Percentiles rank a stretch among this genome's conserved stretches.
Conservation (phyloP, 2,888 invertebrate species). For the Sphaerophoria taeniata region DNA sequence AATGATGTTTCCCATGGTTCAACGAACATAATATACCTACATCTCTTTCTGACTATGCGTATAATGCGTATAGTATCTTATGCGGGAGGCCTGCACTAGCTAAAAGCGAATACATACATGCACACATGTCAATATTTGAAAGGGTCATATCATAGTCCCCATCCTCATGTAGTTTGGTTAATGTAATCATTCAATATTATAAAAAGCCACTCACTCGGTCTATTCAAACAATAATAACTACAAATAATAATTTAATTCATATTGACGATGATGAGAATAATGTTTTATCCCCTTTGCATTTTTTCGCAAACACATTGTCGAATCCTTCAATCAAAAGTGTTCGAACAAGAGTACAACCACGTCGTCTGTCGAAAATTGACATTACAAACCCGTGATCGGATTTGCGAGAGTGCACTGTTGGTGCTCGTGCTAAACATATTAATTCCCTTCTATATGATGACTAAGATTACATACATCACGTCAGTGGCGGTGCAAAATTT, state of each 20-base stretch:
- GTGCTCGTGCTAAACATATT: no score
- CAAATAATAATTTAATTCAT: constrained; percentile 58
- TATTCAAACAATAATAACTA: constrained; percentile 45
- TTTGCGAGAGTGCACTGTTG: no score
- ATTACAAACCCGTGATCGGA: no score
- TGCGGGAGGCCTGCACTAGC: constrained; percentile 68
- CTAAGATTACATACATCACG: no score
- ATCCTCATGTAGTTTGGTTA: constrained; percentile 21
- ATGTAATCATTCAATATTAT: constrained; percentile 74
- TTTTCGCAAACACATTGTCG: constrained; percentile 57
- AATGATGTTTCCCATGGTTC: constrained; percentile 64
- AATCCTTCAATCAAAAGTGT: constrained; percentile 42
- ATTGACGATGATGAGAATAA: constrained; percentile 40
- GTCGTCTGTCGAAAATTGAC: not conserved
- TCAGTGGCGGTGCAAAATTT: no score
- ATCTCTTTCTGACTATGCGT: constrained; percentile 34
- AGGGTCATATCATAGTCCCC: constrained; percentile 61
- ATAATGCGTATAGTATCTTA: constrained; percentile 57
- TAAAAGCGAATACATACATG: constrained; percentile 2
- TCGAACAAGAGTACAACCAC: not conserved
- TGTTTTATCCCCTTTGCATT: constrained; percentile 26
- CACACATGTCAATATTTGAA: not conserved
- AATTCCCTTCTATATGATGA: no score
- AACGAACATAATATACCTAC: no score
- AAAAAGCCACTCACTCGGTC: constrained; percentile 53